Evolutionary conservation across 2,888 invertebrate genomes (phyloP).

Genomic region (Acleris sparsana): DNA sequence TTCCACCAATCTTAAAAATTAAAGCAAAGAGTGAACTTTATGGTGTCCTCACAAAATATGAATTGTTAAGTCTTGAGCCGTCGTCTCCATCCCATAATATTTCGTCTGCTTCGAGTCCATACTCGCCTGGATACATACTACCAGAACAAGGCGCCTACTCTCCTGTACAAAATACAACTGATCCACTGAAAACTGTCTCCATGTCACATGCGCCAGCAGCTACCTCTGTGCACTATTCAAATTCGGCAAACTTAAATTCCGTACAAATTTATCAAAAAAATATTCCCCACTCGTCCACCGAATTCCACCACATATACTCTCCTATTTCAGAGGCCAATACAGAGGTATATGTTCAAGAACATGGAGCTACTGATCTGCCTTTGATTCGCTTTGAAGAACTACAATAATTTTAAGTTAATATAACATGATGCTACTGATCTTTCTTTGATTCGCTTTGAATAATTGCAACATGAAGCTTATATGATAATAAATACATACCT

Average conservation of each 20-base stretch:
- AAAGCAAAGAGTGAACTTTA: conserved; percentile 5
- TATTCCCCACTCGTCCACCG: background rate
- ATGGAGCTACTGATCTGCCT: background rate
- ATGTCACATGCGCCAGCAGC: background rate
- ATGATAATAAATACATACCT: too few relatives aligned
- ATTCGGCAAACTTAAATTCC: background rate
- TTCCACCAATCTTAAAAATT: conserved; percentile 4
- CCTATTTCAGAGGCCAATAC: background rate
- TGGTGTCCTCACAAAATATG: conserved; percentile 5
- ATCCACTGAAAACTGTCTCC: background rate
- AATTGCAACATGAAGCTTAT: too few relatives aligned
- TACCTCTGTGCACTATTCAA: background rate
- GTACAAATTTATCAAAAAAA: background rate
- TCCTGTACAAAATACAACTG: background rate
- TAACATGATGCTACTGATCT: too few relatives aligned
- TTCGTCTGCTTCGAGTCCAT: conserved; percentile 7
- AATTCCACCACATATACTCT: background rate
- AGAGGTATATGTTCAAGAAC: background rate
- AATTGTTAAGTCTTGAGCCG: conserved; percentile 7
- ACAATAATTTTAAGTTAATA: too few relatives aligned
- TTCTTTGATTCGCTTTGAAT: too few relatives aligned
- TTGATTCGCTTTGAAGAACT: background rate
- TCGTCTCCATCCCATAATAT: conserved; percentile 3
- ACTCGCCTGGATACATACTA: conserved; percentile 7
- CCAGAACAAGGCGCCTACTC: conserved; percentile 1